phyloP scores from a whole-genome alignment of 64 coral and sea anemone genomes.

The Porites australiensis region DNA sequence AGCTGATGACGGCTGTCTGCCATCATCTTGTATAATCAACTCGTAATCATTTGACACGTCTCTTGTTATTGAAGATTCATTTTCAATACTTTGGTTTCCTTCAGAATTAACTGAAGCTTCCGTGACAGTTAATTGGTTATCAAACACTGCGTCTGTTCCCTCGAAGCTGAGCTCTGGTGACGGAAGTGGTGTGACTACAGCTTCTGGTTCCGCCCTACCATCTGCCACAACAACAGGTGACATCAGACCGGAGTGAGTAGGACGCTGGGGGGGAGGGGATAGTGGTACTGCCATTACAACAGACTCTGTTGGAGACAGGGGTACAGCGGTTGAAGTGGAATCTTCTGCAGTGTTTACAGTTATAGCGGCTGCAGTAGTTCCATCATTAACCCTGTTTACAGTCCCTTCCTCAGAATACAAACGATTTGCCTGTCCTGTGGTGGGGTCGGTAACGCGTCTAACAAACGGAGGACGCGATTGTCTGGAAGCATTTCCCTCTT shows the following conservation, averaged over 20 bases:
- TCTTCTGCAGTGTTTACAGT: neutral
- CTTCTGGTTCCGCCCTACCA: conserved; percentile 36
- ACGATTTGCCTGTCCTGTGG: neutral
- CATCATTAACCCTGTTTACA: neutral
- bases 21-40: neutral
- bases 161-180: conserved; percentile 56
- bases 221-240: conserved; percentile 63
- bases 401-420: neutral
- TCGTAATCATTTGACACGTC: neutral
- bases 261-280: conserved; percentile 15
- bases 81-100: neutral
- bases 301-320: conserved; percentile 6
- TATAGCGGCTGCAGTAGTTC: neutral
- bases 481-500: neutral
- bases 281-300: conserved; percentile 71
- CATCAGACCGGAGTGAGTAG: neutral
- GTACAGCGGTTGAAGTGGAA: neutral
- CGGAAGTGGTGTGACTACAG: conserved; percentile 74
- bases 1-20: conserved; percentile 32
- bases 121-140: conserved; percentile 8
- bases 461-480: conserved; percentile 12
- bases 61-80: conserved; percentile 31
- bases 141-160: neutral
- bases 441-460: neutral
- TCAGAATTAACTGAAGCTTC: conserved; percentile 47